Conservation (phyloP, 2,113 vertebrate genomes). For the Cariama cristata region DNA sequence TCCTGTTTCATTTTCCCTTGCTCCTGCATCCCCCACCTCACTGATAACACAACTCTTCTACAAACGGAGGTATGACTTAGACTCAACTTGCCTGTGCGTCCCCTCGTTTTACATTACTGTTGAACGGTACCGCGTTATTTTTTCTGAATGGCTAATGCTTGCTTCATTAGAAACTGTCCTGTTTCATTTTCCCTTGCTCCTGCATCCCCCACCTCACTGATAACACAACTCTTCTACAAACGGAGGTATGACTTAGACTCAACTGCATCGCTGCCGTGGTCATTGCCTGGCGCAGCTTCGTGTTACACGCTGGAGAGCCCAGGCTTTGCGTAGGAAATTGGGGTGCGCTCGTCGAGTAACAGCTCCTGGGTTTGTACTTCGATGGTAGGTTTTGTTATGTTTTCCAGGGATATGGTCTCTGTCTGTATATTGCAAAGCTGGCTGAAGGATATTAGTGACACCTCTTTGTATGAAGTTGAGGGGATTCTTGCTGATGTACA, state of each 20-base stretch:
- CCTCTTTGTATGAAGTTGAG: not conserved
- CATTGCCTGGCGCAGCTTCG: not conserved
- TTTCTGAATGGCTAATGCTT: not conserved
- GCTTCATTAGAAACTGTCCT: not conserved
- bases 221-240: not conserved
- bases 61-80: not conserved
- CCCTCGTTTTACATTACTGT: too few relatives aligned
- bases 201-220: not conserved
- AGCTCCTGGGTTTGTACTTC: not conserved
- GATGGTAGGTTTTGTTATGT: not conserved
- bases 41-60: not conserved
- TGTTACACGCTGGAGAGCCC: not conserved
- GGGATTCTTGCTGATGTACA: not conserved
- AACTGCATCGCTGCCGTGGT: not conserved
- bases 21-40: not conserved
- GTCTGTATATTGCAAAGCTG: not conserved
- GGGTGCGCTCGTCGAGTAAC: accelerated
- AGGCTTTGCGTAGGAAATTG: accelerated
- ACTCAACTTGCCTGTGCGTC: not conserved
- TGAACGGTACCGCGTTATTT: accelerated
- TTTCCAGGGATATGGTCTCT: not conserved
- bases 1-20: not conserved
- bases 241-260: not conserved
- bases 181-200: not conserved
- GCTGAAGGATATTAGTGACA: not conserved